Percentiles rank a stretch among this genome's conserved stretches.
These are phyloP conservation scores for Antheraea assamensis DNA, from an alignment of 2,888 invertebrate species.

Conservation along the genomic window DNA sequence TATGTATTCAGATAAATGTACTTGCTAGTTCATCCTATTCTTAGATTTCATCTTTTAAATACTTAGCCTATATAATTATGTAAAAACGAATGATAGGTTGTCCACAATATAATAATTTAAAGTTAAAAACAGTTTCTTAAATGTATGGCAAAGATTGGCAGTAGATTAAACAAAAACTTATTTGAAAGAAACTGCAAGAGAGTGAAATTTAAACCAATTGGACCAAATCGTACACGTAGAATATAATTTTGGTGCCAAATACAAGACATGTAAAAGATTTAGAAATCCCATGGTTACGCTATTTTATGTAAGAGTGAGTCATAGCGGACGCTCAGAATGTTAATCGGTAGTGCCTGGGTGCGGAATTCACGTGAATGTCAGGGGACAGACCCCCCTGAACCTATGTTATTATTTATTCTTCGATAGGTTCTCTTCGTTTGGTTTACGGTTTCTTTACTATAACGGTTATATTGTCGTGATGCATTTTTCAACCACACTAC, in stretches of 20 bases:
- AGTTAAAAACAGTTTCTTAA: neutral
- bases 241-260: constrained; percentile 5
- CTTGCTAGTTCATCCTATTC: too few relatives aligned
- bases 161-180: neutral
- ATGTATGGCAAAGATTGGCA: neutral
- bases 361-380: neutral
- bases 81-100: too few relatives aligned
- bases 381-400: neutral
- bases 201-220: neutral
- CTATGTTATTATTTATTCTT: neutral
- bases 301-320: constrained; percentile 48
- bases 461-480: neutral
- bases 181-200: neutral
- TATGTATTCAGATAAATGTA: too few relatives aligned
- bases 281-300: constrained; percentile 37
- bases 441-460: neutral
- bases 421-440: neutral
- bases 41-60: too few relatives aligned
- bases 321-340: constrained; percentile 37
- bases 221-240: neutral
- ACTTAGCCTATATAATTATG: too few relatives aligned
- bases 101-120: neutral
- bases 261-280: constrained; percentile 28
- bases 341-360: constrained; percentile 27
- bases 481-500: too few relatives aligned